These are phyloP conservation scores for Pogonocichla stellata DNA, from an alignment of 2,113 vertebrate species.

Conservation along the genomic window DNA sequence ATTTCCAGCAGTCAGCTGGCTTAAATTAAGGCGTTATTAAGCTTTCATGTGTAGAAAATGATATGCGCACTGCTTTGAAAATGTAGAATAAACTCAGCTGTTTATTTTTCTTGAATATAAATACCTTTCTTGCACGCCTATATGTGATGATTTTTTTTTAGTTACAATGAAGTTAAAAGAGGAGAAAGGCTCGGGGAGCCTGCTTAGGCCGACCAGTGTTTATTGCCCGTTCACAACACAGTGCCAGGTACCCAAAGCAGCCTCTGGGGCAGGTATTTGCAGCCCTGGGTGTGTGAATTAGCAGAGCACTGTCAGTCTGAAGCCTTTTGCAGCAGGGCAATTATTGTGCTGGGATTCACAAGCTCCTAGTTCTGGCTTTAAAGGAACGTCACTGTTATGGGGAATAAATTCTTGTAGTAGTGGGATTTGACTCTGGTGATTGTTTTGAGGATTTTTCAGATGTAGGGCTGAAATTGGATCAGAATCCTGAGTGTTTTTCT, in stretches of 20 bases:
- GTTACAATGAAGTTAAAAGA: not conserved
- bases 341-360: not conserved
- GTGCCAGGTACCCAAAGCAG: not conserved
- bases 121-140: not conserved
- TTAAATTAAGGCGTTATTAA: conserved; percentile 38
- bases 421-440: not conserved
- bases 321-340: not conserved
- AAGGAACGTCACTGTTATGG: not conserved
- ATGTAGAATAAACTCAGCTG: not conserved
- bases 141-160: not conserved
- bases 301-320: not conserved
- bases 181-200: accelerated
- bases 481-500: not conserved
- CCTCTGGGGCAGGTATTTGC: not conserved
- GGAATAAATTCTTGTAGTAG: not conserved
- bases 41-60: conserved; percentile 52
- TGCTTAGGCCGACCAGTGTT: not conserved
- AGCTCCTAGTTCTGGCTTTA: not conserved
- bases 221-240: not conserved
- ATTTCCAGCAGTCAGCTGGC: conserved; percentile 56
- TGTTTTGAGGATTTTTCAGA: not conserved
- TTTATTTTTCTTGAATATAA: not conserved
- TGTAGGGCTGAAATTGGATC: not conserved
- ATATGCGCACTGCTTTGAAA: not conserved
- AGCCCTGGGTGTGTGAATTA: not conserved